Percentiles rank a stretch among this genome's conserved stretches.
phyloP scores from a whole-genome alignment of 37 sponge, comb jelly and placozoan species.

The Ianthella basta region DNA sequence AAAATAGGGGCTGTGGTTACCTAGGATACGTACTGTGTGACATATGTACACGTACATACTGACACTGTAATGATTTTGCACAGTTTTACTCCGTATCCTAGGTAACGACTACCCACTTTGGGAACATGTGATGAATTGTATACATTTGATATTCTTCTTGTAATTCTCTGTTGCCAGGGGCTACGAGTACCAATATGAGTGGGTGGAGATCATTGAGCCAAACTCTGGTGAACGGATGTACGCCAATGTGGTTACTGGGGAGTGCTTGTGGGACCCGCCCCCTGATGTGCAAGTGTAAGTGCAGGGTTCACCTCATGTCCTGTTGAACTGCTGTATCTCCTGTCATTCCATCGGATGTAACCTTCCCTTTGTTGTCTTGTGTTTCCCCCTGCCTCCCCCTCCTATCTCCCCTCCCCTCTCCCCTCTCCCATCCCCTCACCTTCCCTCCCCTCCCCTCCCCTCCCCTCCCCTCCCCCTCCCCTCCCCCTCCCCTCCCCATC shows the following conservation, averaged over 20 bases:
- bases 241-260: slow-evolving; percentile 84
- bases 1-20: too few relatives aligned
- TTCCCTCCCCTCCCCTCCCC: neutral
- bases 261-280: slow-evolving; percentile 67
- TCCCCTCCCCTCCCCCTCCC: neutral
- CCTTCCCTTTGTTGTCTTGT: neutral
- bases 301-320: neutral
- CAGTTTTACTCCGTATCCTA: too few relatives aligned
- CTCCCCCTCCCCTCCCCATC: neutral
- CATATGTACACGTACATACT: neutral
- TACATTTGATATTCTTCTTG: neutral
- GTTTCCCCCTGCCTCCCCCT: neutral
- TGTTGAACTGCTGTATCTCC: neutral
- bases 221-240: slow-evolving; percentile 73
- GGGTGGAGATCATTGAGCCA: slow-evolving; percentile 92
- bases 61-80: too few relatives aligned
- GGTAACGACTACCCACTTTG: too few relatives aligned
- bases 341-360: too few relatives aligned
- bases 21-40: neutral
- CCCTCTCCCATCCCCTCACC: neutral
- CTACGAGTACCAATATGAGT: slow-evolving; percentile 55
- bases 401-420: neutral
- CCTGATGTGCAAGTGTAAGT: slow-evolving; percentile 71
- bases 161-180: neutral
- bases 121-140: neutral